These are phyloP conservation scores for Volucella bombylans DNA, from an alignment of 2,888 invertebrate genomes.

Conservation along the genomic window DNA sequence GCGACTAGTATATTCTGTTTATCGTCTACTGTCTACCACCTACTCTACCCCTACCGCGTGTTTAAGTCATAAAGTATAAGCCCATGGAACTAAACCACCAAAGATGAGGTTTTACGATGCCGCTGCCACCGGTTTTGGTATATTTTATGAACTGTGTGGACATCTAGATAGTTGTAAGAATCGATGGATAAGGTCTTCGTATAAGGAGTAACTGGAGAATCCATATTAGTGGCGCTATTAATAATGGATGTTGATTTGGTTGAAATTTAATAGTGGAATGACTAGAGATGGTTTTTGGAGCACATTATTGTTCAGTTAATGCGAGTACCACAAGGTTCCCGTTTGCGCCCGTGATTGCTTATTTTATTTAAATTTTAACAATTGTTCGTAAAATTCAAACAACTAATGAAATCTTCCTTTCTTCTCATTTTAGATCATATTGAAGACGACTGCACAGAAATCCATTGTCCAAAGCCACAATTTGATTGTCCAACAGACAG, in stretches of 20 bases:
- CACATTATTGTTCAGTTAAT: not conserved
- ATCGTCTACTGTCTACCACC: no score
- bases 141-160: not conserved
- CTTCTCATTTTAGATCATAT: constrained; percentile 68
- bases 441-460: constrained; percentile 75
- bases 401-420: not conserved
- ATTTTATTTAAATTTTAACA: not conserved
- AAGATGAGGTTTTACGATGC: constrained; percentile 33
- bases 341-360: constrained; percentile 11
- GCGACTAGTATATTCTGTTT: not conserved
- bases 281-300: not conserved
- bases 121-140: constrained; percentile 5
- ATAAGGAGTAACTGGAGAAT: no score
- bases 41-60: not conserved
- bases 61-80: constrained; percentile 35
- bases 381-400: not conserved
- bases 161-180: no score
- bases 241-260: constrained; percentile 38
- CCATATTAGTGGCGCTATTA: constrained; percentile 18
- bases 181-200: no score
- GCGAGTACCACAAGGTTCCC: not conserved
- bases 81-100: constrained; percentile 28
- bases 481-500: constrained; percentile 76
- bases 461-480: constrained; percentile 74
- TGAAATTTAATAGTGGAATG: not conserved